Base-by-base conservation (phyloP, 2,888 invertebrate species). In the Synanthedon myopaeformis region DNA sequence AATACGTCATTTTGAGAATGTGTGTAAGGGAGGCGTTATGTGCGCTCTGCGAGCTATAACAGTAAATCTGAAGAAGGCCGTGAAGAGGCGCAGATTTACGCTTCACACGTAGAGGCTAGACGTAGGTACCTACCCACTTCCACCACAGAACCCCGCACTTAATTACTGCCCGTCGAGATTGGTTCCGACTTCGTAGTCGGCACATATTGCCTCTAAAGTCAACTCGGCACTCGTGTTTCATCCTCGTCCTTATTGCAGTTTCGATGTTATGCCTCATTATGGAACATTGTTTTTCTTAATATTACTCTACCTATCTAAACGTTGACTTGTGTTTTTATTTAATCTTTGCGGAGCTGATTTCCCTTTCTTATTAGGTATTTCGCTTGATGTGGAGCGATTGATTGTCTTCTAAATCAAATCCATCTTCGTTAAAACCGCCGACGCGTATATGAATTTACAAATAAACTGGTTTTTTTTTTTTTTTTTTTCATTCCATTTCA, bases 101-200 rank as follows among this genome's bases (percentile, higher is more conserved):
- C 65, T 14, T 45, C 64, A 66, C 35, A 35, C 35, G 35, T 35
- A 35, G 35, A 35, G 64, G 55, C 64, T 69, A 70, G 69, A 70
- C 69, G 67, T 66, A 67, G 67, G 67, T 17, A 23, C 23, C 19
- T 17, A 23, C 23, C 19, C 49, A 12, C 5, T 19, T 17, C 19
- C 49, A 42, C 42, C n/a, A 63, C 67, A 65, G 66, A 65, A 61
- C 61, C 61, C 67, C 53, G 66, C 72, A 74, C 72, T 83, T 84
- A 84, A 85, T 85, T 83, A 82, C 81, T 67, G 61, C 73, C 70
- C 66, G 70, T 70, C 67, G 74, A 79, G 82, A 84, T 83, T 82
- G 74, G 73, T 73, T 74, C 71, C 63, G 67, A 65, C 63, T 61
- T 64, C 64, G 59, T 65, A 61, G 63, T 64, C 64, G 59, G 62